Percentiles rank a stretch among this genome's conserved stretches.
Conservation (phyloP, 2,113 vertebrate genomes). For the Elephas maximus region DNA sequence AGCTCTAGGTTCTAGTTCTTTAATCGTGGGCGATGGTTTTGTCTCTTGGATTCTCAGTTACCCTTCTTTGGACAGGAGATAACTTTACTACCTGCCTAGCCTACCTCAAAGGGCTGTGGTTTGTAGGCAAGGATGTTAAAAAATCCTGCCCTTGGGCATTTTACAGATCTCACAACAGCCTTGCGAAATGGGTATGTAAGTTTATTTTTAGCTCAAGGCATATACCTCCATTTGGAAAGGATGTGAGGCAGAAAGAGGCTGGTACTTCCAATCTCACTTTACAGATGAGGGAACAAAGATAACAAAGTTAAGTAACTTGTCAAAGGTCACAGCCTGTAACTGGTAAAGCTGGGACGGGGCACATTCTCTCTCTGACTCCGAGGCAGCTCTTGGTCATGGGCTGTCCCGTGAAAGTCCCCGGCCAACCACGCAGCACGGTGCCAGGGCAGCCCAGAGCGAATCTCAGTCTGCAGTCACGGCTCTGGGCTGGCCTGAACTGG, state of each 20-base stretch:
- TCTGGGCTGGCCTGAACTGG: neutral
- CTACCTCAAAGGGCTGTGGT: neutral
- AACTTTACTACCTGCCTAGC: too few relatives aligned
- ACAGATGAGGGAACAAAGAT: neutral
- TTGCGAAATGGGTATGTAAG: fast-evolving
- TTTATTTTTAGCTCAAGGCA: neutral
- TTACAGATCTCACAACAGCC: neutral
- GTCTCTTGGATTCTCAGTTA: neutral
- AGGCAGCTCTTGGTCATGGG: too few relatives aligned
- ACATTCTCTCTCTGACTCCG: too few relatives aligned
- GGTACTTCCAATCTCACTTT: neutral
- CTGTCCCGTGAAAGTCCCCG: fast-evolving
- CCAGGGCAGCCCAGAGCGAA: neutral
- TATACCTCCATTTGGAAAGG: neutral
- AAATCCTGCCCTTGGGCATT: neutral
- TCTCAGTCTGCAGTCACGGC: neutral
- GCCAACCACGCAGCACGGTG: fast-evolving
- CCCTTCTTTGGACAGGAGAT: neutral
- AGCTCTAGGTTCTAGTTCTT: neutral
- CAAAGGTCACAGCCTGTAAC: neutral
- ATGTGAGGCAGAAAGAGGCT: neutral
- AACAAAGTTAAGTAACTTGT: neutral
- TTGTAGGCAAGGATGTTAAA: neutral
- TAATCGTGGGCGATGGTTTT: neutral
- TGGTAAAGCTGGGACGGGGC: fast-evolving